These are phyloP conservation scores for Periphyllus acericola DNA, from an alignment of 2,888 invertebrate genomes.

Conservation along the genomic window DNA sequence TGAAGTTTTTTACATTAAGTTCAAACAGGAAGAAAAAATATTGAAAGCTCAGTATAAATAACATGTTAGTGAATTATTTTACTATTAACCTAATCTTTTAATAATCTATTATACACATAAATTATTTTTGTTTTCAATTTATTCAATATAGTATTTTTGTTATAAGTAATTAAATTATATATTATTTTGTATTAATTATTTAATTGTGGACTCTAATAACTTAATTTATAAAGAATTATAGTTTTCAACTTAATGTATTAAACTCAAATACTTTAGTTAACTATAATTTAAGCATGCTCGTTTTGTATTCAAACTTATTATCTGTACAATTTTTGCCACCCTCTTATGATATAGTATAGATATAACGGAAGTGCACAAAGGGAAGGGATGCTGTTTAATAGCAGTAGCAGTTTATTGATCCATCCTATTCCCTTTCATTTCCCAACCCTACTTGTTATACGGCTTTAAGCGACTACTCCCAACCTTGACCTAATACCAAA, in stretches of 20 bases:
- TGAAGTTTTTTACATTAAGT: not conserved
- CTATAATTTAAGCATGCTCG: not conserved
- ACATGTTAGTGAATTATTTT: not conserved
- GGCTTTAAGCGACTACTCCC: slow-evolving; percentile 52
- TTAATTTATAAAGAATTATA: not conserved
- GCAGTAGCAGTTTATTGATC: slow-evolving; percentile 62
- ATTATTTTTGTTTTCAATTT: not conserved
- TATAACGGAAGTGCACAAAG: slow-evolving; percentile 46
- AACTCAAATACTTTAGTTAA: not conserved
- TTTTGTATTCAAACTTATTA: slow-evolving; percentile 11
- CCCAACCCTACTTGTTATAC: slow-evolving; percentile 44
- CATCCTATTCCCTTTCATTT: slow-evolving; percentile 56
- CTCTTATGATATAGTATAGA: slow-evolving; percentile 22
- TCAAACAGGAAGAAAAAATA: not conserved
- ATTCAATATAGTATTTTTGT: not conserved
- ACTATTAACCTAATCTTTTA: not conserved
- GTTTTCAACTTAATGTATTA: not conserved
- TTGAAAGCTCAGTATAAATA: not conserved
- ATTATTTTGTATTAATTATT: not conserved
- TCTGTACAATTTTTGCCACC: slow-evolving; percentile 38
- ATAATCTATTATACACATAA: not conserved
- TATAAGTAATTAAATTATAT: not conserved
- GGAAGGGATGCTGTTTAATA: slow-evolving; percentile 61
- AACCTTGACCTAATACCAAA: slow-evolving; percentile 57
- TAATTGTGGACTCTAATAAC: not conserved